A percentile compares a stretch with the other conserved stretches of the same genome.
phyloP scores from a whole-genome alignment of 1,140 invertebrate genomes.

The Sinella curviseta region DNA sequence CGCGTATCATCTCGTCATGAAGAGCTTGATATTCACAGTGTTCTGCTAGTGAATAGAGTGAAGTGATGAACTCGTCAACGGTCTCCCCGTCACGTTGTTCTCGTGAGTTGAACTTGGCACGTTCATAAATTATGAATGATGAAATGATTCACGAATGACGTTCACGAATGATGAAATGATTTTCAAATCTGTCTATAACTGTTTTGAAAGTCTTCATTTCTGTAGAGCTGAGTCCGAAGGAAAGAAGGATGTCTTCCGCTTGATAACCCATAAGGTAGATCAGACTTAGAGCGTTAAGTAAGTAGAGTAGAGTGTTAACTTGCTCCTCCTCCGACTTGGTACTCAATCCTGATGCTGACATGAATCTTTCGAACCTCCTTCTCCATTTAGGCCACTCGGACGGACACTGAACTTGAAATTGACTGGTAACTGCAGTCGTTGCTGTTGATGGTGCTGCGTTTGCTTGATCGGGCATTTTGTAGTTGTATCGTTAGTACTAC shows the following conservation, averaged over 20 bases:
- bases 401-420: constrained; percentile 3
- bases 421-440: not conserved
- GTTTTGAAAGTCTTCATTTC: constrained; percentile 37
- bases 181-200: constrained; percentile 42
- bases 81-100: constrained; percentile 42
- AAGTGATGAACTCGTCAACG: constrained; percentile 47
- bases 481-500: not conserved
- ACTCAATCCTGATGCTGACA: constrained; percentile 43
- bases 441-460: not conserved
- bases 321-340: constrained; percentile 44
- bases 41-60: constrained; percentile 30
- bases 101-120: constrained; percentile 46
- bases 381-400: constrained; percentile 48
- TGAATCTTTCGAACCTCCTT: constrained; percentile 50
- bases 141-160: constrained; percentile 41
- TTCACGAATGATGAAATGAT: constrained; percentile 53
- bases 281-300: too few relatives aligned
- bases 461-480: not conserved
- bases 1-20: constrained; percentile 32
- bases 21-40: constrained; percentile 26
- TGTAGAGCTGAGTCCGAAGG: constrained; percentile 21
- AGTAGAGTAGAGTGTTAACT: constrained; percentile 45
- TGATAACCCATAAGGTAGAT: constrained; percentile 47
- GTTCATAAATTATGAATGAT: constrained; percentile 41
- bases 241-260: constrained; percentile 30